phyloP scores from a whole-genome alignment of 2,113 vertebrate species.

The Cyanoramphus novaezelandiae region DNA sequence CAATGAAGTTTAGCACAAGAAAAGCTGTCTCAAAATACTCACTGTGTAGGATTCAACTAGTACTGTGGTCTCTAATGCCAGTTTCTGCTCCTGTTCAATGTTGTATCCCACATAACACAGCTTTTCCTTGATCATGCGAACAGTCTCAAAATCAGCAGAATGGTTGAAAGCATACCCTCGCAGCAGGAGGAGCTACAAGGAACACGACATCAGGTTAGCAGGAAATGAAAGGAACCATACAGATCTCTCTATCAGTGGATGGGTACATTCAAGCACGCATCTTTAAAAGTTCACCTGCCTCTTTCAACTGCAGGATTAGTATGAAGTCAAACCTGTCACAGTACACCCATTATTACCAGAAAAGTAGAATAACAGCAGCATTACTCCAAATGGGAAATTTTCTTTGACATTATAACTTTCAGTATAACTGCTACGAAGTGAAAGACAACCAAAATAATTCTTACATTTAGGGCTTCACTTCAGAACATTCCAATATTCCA shows the following conservation, averaged over 20 bases:
- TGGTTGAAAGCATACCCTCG: conserved; percentile 98
- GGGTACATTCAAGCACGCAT: accelerated
- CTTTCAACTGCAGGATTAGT: not conserved
- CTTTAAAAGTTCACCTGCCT: not conserved
- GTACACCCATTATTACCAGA: not conserved
- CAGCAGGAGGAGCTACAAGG: conserved; percentile 85
- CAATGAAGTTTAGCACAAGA: not conserved
- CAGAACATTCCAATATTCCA: not conserved
- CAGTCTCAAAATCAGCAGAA: conserved; percentile 97
- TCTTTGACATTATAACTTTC: not conserved
- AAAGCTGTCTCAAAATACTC: conserved; percentile 44
- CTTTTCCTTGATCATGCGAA: conserved; percentile 99
- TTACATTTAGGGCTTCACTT: not conserved
- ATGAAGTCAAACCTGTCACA: not conserved
- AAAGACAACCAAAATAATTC: not conserved
- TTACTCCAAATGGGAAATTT: not conserved
- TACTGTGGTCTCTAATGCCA: conserved; percentile 96
- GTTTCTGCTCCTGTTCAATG: conserved; percentile 98
- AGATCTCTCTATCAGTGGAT: not conserved
- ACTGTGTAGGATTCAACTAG: conserved; percentile 98
- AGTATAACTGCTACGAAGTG: not conserved
- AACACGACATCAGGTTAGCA: not conserved
- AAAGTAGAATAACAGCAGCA: not conserved
- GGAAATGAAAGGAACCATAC: not conserved
- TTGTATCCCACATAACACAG: conserved; percentile 98